A percentile compares a stretch with the other conserved stretches of the same genome.
Evolutionary conservation across 2,888 invertebrate species (phyloP).

Genomic region (Xanthorhoe designata): DNA sequence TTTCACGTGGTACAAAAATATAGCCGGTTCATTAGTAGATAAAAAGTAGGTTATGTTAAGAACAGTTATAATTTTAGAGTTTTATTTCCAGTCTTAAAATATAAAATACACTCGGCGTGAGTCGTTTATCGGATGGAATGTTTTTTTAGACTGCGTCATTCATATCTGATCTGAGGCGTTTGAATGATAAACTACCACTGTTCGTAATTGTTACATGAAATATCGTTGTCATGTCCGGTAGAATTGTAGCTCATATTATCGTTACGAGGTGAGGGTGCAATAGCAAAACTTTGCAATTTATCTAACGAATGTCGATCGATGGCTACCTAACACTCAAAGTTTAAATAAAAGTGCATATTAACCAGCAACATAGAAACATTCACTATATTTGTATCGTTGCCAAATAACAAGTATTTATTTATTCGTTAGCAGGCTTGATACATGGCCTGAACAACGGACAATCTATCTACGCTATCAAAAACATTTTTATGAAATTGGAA

Average conservation of each 20-base stretch:
- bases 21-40: background rate
- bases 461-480: slow-evolving; percentile 36
- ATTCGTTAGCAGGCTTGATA: slow-evolving; percentile 31
- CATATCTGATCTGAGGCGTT: background rate
- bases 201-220: background rate
- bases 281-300: background rate
- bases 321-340: background rate
- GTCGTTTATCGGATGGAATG: background rate
- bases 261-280: background rate
- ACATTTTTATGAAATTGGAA: slow-evolving; percentile 26
- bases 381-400: slow-evolving; percentile 36
- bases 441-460: slow-evolving; percentile 38
- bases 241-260: background rate
- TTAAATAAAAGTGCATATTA: background rate
- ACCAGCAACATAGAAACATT: slow-evolving; percentile 12
- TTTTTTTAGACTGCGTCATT: background rate
- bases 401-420: slow-evolving; percentile 37
- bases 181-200: background rate
- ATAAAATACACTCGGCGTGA: background rate
- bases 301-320: background rate
- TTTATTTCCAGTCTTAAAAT: background rate
- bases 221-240: background rate
- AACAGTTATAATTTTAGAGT: background rate
- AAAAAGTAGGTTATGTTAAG: background rate
- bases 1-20: background rate